Evolutionary conservation across 2,888 invertebrate species (phyloP), one percentile per base, ranked within the genome.

Genomic region (Tenthredo scrophulariae): DNA sequence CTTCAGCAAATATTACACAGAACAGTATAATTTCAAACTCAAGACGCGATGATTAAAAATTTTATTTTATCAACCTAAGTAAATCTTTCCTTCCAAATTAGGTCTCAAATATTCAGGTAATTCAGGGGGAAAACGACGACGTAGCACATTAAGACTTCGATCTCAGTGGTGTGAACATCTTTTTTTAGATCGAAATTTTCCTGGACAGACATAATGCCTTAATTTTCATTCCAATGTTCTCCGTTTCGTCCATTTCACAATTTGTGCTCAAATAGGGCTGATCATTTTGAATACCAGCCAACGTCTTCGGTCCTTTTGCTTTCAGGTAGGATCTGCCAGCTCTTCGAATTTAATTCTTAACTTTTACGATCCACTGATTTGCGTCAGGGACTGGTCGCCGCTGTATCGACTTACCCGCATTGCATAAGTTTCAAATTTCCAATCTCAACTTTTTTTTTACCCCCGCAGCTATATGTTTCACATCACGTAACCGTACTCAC

Each of bases 341-440:
- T 43, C 15, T 26, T 40, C 10, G 40, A 77, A 50, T 29, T 77
- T 50, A 77, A 50, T 77, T 29, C 29, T 54, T 6, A 29, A 77
- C 33, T 50, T 77, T 77, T 13, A 74, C 43, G 26, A 26, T 7
- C 46, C 70, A 70, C 72, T 10, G 67, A 67, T 33, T 67, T 33
- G 67, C 6, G 67, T 67, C 26, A 18, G 29, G 10, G 6, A 67
- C 33, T 43, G 43, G 37, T 74, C 22, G 26, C 22, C 77, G 77
- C 29, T 18, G 77, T 29, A 77, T 77, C 54, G 77, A 77, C 50
- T 77, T 50, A 40, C 77, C 54, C 29, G 15, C 9, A 77, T 77
- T 77, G 33, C 33, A 77, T 77, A 77, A 77, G 29, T n/a, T 54
- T 77, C 77, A 77, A 50, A 50, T 50, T 77, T 77, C 54, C 50